phyloP scores from a whole-genome alignment of 2,113 vertebrate genomes.

The Tenrec ecaudatus region DNA sequence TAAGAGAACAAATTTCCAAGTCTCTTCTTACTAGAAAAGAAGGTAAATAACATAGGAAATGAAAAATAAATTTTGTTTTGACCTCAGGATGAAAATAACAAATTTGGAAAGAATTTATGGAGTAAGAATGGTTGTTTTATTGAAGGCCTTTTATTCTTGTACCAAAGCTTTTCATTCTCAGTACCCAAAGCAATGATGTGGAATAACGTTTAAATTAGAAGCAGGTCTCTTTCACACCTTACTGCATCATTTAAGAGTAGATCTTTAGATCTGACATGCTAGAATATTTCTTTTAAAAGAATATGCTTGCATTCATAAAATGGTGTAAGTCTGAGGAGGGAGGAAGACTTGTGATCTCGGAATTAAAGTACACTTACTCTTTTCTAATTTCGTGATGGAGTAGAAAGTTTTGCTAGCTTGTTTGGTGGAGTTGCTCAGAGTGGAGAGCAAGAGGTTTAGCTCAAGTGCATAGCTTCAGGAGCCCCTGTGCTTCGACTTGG shows the following conservation, averaged over 20 bases:
- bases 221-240: background rate
- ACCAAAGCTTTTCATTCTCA: background rate
- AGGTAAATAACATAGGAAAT: constrained; percentile 8
- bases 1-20: constrained; percentile 9
- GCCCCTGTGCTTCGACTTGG: background rate
- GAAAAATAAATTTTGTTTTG: constrained; percentile 16
- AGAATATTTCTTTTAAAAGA: constrained; percentile 40
- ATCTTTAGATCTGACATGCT: background rate
- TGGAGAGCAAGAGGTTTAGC: background rate
- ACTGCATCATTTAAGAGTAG: constrained; percentile 30
- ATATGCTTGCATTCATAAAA: constrained; percentile 56
- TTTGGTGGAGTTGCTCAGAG: constrained; percentile 13
- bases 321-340: background rate
- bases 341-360: background rate
- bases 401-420: background rate
- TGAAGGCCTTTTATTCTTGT: constrained; percentile 16
- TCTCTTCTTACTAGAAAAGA: constrained; percentile 28
- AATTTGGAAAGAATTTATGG: constrained; percentile 49
- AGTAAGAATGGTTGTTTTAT: background rate
- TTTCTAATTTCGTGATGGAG: background rate
- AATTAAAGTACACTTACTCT: background rate
- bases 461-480: background rate
- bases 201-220: constrained; percentile 37
- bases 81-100: constrained; percentile 25
- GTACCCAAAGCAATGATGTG: background rate